A percentile compares a stretch with the other conserved stretches of the same genome.
phyloP scores from a whole-genome alignment of 2,888 invertebrate species.

The Diarsia brunnea region DNA sequence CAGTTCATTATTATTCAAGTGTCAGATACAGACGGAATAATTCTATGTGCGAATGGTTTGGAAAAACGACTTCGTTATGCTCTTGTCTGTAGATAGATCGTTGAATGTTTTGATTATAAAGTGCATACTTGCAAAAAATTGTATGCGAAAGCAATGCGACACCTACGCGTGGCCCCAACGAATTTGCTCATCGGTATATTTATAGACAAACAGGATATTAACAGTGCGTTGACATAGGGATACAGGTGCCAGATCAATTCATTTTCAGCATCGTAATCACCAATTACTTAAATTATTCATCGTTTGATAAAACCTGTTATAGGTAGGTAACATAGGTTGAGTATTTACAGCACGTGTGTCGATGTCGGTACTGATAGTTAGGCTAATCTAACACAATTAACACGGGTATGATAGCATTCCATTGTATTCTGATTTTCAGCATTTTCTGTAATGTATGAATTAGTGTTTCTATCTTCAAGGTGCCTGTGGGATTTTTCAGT shows the following conservation, averaged over 20 bases:
- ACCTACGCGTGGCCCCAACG: conserved; percentile 66
- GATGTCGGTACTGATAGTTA: not conserved
- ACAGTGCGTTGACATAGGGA: conserved; percentile 77
- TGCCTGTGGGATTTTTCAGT: not conserved
- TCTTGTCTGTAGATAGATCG: conserved; percentile 39
- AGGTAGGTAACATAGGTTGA: conserved; percentile 3
- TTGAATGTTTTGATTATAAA: conserved; percentile 40
- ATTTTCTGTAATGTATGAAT: not conserved
- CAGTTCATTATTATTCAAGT: conserved; percentile 38
- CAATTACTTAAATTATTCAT: conserved; percentile 61
- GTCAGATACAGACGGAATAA: conserved; percentile 23
- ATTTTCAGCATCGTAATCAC: conserved; percentile 67
- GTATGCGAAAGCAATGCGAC: conserved; percentile 58
- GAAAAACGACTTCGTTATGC: conserved; percentile 1
- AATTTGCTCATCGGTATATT: conserved; percentile 75
- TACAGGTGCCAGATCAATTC: conserved; percentile 73
- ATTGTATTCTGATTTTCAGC: conserved; percentile 17
- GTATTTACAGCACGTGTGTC: conserved; percentile 2
- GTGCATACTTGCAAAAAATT: conserved; percentile 54
- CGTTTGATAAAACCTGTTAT: conserved; percentile 49
- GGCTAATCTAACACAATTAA: conserved; percentile 9
- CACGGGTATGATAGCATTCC: not conserved
- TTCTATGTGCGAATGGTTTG: conserved; percentile 6
- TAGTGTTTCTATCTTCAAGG: not conserved
- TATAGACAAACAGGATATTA: conserved; percentile 80